These are phyloP conservation scores for Corythaixoides concolor DNA, from an alignment of 2,113 vertebrate species.

Conservation along the genomic window DNA sequence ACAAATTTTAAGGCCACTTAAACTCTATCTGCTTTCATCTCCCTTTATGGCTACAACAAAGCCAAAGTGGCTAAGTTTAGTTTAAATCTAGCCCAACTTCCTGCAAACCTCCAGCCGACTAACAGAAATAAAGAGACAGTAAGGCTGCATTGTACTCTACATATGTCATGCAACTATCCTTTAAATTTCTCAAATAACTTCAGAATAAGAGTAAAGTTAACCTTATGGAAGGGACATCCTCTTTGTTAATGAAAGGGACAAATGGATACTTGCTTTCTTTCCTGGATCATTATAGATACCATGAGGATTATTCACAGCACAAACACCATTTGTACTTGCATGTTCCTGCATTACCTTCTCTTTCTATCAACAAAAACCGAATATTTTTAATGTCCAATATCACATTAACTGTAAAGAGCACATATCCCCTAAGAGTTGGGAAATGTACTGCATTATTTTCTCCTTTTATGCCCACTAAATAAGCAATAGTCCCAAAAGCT, in stretches of 20 bases:
- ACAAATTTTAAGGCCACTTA: neutral
- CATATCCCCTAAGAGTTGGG: neutral
- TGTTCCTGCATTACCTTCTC: neutral
- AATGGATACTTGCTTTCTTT: neutral
- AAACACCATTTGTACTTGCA: neutral
- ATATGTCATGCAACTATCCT: neutral
- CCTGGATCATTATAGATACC: neutral
- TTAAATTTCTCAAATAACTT: neutral
- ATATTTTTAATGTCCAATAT: neutral
- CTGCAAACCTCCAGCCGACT: neutral
- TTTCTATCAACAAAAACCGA: neutral
- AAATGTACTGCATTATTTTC: neutral
- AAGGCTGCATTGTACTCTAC: neutral
- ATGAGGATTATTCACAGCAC: neutral
- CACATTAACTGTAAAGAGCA: neutral
- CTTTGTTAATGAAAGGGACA: neutral
- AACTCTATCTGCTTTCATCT: neutral
- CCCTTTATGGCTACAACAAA: neutral
- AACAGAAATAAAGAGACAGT: neutral
- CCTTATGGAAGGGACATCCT: neutral
- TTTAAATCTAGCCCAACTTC: neutral
- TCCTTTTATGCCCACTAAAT: neutral
- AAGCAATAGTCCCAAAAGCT: neutral
- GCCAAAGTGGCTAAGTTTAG: neutral
- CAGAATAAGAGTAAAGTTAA: neutral